Evolutionary conservation across 2,797 vertebrate genomes (phyloP).

Genomic region (Argyrosomus regius): DNA sequence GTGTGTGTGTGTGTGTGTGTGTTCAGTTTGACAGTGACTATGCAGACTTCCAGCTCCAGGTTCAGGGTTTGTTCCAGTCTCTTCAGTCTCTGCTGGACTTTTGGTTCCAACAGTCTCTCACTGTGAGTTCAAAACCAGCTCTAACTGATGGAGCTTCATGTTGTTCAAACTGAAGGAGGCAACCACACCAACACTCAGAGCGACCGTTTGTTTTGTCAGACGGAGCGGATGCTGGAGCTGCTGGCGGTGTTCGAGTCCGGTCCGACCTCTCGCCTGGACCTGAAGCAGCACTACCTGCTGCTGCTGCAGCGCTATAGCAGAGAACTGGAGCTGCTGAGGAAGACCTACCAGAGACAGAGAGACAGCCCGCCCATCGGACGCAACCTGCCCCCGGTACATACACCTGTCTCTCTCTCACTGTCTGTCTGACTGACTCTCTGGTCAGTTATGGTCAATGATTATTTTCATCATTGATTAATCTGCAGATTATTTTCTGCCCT

Average conservation of each 20-base stretch:
- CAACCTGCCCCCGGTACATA: conserved; percentile 86
- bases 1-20: conserved; percentile 9
- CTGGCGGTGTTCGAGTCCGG: conserved; percentile 83
- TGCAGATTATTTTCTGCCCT: background rate
- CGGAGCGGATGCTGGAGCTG: conserved; percentile 85
- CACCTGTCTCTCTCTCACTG: background rate
- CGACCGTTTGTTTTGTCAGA: conserved; percentile 69
- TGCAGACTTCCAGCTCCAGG: conserved; percentile 86
- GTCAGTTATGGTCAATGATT: too few relatives aligned
- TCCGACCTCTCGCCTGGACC: conserved; percentile 79
- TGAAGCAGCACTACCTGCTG: conserved; percentile 79
- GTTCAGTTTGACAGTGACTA: conserved; percentile 90
- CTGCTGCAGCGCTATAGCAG: conserved; percentile 84
- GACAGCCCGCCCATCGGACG: conserved; percentile 84
- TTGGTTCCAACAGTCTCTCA: conserved; percentile 82
- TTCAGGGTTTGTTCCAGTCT: conserved; percentile 83
- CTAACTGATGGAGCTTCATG: background rate
- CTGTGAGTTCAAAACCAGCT: conserved; percentile 78
- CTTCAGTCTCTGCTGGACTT: conserved; percentile 86
- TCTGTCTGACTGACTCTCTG: too few relatives aligned
- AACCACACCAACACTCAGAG: too few relatives aligned
- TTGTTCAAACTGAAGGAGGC: background rate
- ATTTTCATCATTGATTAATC: too few relatives aligned
- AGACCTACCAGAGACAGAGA: conserved; percentile 85
- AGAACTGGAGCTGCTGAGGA: conserved; percentile 87